Percentiles rank a stretch among this genome's conserved stretches.
Conservation (phyloP, 35 echinoderm and acorn worm species). For the Apostichopus parvimensis region DNA sequence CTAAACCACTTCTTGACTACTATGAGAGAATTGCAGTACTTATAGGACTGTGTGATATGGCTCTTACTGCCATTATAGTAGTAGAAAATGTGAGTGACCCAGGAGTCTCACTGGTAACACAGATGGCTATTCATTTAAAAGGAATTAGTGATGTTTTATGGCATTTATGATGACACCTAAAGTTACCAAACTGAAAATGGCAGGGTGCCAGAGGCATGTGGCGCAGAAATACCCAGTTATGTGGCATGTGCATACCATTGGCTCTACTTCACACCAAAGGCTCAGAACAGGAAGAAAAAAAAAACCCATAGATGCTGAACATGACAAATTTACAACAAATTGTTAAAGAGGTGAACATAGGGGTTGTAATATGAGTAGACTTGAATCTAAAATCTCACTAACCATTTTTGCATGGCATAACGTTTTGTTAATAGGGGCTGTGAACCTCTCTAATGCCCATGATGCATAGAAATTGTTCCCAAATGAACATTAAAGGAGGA, state of each 20-base stretch:
- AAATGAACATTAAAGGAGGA: not conserved
- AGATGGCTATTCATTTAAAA: constrained; percentile 36
- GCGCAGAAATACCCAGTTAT: constrained; percentile 1
- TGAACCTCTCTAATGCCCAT: not conserved
- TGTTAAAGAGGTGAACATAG: constrained; percentile 1
- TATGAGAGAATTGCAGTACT: no score
- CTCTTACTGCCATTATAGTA: no score
- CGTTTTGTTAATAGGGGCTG: not conserved
- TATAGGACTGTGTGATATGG: no score
- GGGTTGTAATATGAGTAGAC: not conserved
- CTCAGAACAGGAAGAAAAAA: not conserved
- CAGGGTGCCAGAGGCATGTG: constrained; percentile 34
- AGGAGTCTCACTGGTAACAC: not conserved
- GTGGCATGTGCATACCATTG: not conserved
- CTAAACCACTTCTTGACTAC: no score
- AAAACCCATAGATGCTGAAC: no score
- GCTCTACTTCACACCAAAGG: not conserved
- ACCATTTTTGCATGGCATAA: not conserved
- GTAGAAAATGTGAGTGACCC: no score
- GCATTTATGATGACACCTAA: constrained; percentile 19
- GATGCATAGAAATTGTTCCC: not conserved
- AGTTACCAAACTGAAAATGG: not conserved
- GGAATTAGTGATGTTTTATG: constrained; percentile 23
- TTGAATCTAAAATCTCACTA: not conserved
- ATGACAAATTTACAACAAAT: constrained; percentile 40